Evolutionary conservation across 37 sponge, comb jelly and placozoan genomes (phyloP).

Genomic region (Agelas oroides): DNA sequence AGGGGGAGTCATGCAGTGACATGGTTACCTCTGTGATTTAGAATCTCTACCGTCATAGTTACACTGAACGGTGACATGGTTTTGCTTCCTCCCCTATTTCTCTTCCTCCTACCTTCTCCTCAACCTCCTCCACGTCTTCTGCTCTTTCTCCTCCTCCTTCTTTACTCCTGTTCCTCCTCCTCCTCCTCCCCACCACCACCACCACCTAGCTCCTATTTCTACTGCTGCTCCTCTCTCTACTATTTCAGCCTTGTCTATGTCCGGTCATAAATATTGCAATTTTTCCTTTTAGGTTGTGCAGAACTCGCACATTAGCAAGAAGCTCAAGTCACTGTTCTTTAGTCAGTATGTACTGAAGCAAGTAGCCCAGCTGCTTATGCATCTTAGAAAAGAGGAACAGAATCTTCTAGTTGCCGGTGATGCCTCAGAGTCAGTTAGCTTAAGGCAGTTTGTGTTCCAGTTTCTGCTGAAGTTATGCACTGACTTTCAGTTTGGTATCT

Average conservation of each 20-base stretch:
- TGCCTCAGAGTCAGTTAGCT: not conserved
- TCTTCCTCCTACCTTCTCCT: not conserved
- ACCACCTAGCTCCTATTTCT: too few species aligned
- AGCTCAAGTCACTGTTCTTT: slow-evolving; percentile 70
- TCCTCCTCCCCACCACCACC: not conserved
- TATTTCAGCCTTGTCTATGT: too few species aligned
- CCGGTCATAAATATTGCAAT: not conserved
- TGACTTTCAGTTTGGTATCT: slow-evolving; percentile 59
- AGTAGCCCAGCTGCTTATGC: slow-evolving; percentile 34
- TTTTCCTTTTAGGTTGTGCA: slow-evolving; percentile 54
- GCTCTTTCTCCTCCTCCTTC: too few species aligned
- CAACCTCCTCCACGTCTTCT: too few species aligned
- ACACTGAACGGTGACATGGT: not conserved
- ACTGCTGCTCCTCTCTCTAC: too few species aligned
- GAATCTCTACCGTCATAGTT: too few species aligned
- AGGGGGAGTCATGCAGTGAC: not conserved
- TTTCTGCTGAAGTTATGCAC: slow-evolving; percentile 50
- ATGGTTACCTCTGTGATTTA: too few species aligned
- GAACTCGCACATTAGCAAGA: slow-evolving; percentile 57
- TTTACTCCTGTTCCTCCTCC: too few species aligned
- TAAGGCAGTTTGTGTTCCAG: slow-evolving; percentile 12
- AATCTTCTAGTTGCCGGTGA: not conserved
- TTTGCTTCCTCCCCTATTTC: not conserved
- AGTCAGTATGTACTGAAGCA: slow-evolving; percentile 38
- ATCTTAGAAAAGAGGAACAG: not conserved